phyloP scores from a whole-genome alignment of 1,140 invertebrate genomes.

The Lepidurus apus region DNA sequence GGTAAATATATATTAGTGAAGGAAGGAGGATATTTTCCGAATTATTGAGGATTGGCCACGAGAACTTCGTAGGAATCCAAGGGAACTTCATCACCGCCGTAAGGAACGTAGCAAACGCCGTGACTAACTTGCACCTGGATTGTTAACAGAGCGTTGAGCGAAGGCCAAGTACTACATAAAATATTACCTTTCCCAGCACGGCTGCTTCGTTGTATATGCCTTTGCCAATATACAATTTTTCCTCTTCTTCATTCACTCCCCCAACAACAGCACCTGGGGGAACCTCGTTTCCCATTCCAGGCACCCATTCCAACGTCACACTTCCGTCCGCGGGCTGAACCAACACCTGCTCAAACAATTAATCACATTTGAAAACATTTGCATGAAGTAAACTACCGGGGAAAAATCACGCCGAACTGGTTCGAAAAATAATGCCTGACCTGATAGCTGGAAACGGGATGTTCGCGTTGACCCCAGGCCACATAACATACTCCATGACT shows the following conservation, averaged over 20 bases:
- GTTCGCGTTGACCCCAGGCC: background rate
- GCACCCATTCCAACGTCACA: background rate
- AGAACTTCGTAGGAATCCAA: conserved; percentile 54
- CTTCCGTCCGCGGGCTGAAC: conserved; percentile 11
- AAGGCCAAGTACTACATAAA: background rate
- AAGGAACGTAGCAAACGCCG: conserved; percentile 53
- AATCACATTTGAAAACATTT: background rate
- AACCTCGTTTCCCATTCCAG: background rate
- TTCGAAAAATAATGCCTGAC: background rate
- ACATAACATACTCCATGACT: conserved; percentile 8
- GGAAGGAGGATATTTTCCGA: background rate
- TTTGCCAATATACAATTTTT: background rate
- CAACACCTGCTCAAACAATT: background rate
- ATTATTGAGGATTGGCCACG: conserved; percentile 42
- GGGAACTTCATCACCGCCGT: conserved; percentile 51
- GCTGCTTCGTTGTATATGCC: background rate
- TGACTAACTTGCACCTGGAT: conserved; percentile 50
- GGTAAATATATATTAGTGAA: background rate
- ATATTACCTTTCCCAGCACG: background rate
- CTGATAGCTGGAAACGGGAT: background rate
- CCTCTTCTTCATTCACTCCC: background rate
- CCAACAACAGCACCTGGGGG: background rate
- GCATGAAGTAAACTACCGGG: no score
- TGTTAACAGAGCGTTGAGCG: background rate
- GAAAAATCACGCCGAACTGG: no score